Conservation (phyloP, 2,113 vertebrate species). For the Toxostoma redivivum region DNA sequence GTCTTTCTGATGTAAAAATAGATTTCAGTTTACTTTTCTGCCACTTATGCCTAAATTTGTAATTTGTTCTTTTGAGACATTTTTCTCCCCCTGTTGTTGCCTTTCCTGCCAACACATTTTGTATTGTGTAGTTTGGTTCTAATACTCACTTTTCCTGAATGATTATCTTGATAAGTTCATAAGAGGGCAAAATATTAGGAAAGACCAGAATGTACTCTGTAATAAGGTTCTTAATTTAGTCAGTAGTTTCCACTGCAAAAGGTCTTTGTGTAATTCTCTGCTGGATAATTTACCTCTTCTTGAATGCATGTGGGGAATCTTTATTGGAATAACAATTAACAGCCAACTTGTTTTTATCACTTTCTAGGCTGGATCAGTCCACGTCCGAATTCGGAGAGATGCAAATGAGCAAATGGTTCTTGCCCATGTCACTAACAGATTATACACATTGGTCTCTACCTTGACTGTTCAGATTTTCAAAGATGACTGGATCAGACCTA, state of each 20-base stretch:
- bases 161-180: background rate
- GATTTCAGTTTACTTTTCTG: background rate
- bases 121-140: background rate
- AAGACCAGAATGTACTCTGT: background rate
- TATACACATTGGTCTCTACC: slow-evolving; percentile 86
- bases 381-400: slow-evolving; percentile 94
- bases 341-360: background rate
- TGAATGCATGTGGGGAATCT: background rate
- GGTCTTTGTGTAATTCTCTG: background rate
- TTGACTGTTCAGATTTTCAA: slow-evolving; percentile 97
- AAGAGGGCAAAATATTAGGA: background rate
- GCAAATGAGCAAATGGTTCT: slow-evolving; percentile 98
- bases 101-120: background rate
- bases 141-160: background rate
- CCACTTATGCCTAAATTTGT: background rate
- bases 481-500: slow-evolving; percentile 91
- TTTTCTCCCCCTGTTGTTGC: background rate
- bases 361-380: slow-evolving; percentile 90
- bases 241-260: background rate
- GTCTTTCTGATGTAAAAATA: background rate
- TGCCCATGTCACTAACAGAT: slow-evolving; percentile 93
- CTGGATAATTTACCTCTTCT: background rate
- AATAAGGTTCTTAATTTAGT: background rate
- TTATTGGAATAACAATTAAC: background rate
- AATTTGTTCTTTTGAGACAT: background rate